These are phyloP conservation scores for Petrocephalus schoutedeni DNA, from an alignment of 2,797 vertebrate genomes.

Conservation along the genomic window DNA sequence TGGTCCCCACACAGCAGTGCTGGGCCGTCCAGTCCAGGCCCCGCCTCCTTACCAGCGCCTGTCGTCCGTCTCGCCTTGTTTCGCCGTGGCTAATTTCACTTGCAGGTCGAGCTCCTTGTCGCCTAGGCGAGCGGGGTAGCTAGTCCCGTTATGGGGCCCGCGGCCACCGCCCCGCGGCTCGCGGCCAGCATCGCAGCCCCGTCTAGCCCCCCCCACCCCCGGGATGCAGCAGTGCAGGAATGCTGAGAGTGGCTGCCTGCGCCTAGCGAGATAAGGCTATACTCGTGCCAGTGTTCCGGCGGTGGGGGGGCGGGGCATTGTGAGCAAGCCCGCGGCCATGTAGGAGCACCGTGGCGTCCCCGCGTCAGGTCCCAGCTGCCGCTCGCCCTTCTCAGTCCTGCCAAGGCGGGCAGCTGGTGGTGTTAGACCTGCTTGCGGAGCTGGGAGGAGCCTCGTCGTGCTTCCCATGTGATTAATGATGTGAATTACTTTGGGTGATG, in stretches of 20 bases:
- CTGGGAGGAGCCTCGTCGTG: neutral
- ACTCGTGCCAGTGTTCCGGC: neutral
- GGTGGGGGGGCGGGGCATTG: no score
- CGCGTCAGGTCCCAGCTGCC: neutral
- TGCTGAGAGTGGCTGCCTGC: neutral
- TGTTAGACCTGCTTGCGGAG: no score
- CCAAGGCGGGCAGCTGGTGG: neutral
- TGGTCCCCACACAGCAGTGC: neutral
- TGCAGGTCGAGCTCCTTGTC: neutral
- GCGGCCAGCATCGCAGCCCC: neutral
- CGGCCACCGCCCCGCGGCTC: neutral
- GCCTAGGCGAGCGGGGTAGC: neutral
- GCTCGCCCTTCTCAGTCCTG: no score
- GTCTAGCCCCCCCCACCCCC: no score
- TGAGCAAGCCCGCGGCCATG: neutral
- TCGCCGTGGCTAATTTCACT: neutral
- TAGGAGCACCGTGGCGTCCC: neutral
- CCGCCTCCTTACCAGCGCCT: neutral
- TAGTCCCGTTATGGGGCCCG: neutral
- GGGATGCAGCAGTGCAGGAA: neutral
- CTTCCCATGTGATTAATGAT: neutral
- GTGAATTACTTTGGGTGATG: neutral
- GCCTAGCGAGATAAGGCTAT: neutral
- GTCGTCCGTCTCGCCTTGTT: neutral
- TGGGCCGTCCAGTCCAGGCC: neutral